Evolutionary conservation across 2,113 vertebrate species (phyloP), one percentile per base, ranked within the genome.

Genomic region (Malaclemys terrapin): DNA sequence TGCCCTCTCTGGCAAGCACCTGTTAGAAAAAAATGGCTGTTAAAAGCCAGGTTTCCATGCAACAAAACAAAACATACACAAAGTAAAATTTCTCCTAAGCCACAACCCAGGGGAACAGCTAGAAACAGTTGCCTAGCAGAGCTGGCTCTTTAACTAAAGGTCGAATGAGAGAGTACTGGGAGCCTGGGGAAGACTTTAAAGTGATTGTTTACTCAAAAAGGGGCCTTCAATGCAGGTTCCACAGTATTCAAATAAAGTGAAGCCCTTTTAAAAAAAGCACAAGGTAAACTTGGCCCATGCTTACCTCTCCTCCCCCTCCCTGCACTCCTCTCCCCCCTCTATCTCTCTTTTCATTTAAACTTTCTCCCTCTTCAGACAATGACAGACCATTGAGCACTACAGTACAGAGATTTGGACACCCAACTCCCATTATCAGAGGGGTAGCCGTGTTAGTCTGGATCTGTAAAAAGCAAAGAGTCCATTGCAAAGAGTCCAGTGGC

Each of bases 1-100:
- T 93, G 72, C 27, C 59, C 31, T 95, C 86, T 69, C 65, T 12
- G 80, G 65, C 10, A 47, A 94, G 80, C 89, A 90, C 79, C 88
- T 96, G 87, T 42, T 91, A 35, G n/a, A 50, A n/a, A 31, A n/a
- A 78, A 92, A 88, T 49, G 57, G 20, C 45, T 81, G 78, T 38
- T 31, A 89, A 88, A 93, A 96, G 56, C 35, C 47, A 24, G 4
- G 56, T 94, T 95, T 95, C 92, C 76, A 85, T 81, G 89, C 94
- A 97, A 95, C 88, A 75, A 52, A 91, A 38, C 84, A 72, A 93
- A 96, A 81, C 83, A 52, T 47, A 25, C 25, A 10, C 85, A 4
- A 82, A 88, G 19, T 38, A 31, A 85, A 75, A 91, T 79, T 56
- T 45, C 80, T 91, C 88, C 93, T 16, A 54, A 94, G 82, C 79